phyloP scores from a whole-genome alignment of 2,888 invertebrate genomes.

The Temnothorax rugatulus region DNA sequence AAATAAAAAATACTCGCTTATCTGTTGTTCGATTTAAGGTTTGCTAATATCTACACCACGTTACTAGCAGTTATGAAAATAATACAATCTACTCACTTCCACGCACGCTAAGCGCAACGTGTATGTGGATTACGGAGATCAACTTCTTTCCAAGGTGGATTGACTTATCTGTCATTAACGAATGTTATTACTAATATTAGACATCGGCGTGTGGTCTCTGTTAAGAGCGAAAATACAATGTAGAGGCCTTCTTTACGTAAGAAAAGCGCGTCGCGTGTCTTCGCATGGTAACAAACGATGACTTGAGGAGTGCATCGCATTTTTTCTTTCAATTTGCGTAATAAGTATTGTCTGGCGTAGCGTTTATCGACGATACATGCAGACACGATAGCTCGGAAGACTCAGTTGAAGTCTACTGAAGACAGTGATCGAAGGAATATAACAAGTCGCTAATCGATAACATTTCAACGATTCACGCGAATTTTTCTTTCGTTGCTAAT shows the following conservation, averaged over 20 bases:
- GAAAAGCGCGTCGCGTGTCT: background rate
- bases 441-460: background rate
- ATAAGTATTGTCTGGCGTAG: background rate
- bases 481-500: background rate
- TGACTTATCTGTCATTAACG: constrained; percentile 12
- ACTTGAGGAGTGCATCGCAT: background rate
- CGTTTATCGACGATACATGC: background rate
- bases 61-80: background rate
- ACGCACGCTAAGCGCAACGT: background rate
- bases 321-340: constrained; percentile 2
- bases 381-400: background rate
- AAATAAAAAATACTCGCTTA: background rate
- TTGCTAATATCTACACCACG: background rate
- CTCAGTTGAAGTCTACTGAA: background rate
- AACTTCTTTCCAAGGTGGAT: background rate
- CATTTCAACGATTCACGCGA: background rate
- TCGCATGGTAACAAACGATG: background rate
- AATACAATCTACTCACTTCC: background rate
- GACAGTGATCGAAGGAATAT: background rate
- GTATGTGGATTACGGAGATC: background rate
- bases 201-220: constrained; percentile 11
- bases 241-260: constrained; percentile 11
- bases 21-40: background rate
- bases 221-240: constrained; percentile 15
- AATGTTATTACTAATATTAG: background rate